phyloP scores from a whole-genome alignment of 2,888 invertebrate species.

The Platycnemis pennipes region DNA sequence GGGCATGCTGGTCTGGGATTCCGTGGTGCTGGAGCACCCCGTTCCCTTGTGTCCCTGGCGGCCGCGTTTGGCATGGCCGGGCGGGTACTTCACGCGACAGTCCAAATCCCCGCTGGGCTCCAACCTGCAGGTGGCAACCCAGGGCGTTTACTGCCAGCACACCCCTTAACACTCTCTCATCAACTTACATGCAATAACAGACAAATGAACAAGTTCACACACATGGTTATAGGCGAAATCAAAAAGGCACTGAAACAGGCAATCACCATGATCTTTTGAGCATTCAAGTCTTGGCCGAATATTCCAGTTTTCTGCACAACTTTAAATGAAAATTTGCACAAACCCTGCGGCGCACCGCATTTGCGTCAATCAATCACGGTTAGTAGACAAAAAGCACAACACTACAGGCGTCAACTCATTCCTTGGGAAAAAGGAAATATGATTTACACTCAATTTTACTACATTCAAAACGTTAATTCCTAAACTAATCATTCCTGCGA shows the following conservation, averaged over 20 bases:
- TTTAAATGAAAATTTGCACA: too few species aligned
- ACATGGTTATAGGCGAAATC: neutral
- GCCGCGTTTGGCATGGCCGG: conserved; percentile 20
- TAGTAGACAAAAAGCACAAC: too few species aligned
- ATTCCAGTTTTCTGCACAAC: neutral
- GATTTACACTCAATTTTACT: too few species aligned
- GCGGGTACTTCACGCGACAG: conserved; percentile 29
- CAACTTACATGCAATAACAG: conserved; percentile 41
- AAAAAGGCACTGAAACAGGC: neutral
- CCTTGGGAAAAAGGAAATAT: too few species aligned
- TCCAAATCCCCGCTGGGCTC: conserved; percentile 56
- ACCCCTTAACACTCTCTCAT: conserved; percentile 52
- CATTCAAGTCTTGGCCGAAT: neutral
- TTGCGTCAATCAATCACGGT: too few species aligned
- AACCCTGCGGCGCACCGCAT: too few species aligned
- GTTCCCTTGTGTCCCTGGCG: conserved; percentile 53
- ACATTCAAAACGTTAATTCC: too few species aligned
- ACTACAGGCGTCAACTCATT: too few species aligned
- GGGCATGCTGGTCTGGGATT: conserved; percentile 65
- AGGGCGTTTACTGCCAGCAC: conserved; percentile 58
- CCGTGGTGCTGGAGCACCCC: conserved; percentile 67
- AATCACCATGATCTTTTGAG: neutral
- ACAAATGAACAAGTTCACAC: conserved; percentile 1
- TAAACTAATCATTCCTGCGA: too few species aligned
- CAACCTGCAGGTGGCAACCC: conserved; percentile 65